Percentiles rank a stretch among this genome's conserved stretches.
phyloP scores from a whole-genome alignment of 2,797 vertebrate species.

The Phoebastria nigripes region DNA sequence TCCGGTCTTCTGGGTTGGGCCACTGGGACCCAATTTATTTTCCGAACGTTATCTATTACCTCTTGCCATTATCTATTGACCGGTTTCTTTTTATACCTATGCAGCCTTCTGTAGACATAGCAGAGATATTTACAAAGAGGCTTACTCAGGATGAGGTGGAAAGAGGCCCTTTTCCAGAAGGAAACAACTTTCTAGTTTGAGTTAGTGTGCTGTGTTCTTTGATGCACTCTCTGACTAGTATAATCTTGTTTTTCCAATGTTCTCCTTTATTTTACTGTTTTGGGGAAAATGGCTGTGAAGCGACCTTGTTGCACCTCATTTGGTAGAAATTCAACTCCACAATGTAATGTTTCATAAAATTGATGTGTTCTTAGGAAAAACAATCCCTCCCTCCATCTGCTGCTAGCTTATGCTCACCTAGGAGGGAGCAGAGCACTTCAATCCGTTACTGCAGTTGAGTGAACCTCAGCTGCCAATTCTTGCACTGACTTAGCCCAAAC shows the following conservation, averaged over 20 bases:
- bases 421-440: not conserved
- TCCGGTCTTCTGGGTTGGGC: not conserved
- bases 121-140: not conserved
- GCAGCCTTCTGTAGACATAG: not conserved
- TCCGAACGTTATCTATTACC: not conserved
- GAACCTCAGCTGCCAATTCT: not conserved
- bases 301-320: not conserved
- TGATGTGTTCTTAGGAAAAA: constrained; percentile 11
- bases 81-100: not conserved
- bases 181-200: not conserved
- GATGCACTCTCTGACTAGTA: not conserved
- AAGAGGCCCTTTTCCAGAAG: not conserved
- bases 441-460: not conserved
- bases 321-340: not conserved
- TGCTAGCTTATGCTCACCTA: not conserved
- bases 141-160: not conserved
- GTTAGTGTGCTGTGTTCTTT: not conserved
- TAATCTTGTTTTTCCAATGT: not conserved
- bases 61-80: not conserved
- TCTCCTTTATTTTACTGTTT: not conserved
- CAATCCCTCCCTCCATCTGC: constrained; percentile 30
- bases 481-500: not conserved
- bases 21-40: not conserved
- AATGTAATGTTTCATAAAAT: constrained; percentile 35
- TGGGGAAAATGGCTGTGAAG: not conserved